Evolutionary conservation across 2,113 vertebrate genomes (phyloP), one percentile per base, ranked within the genome.

Genomic region (Melanotaenia duboulayi): DNA sequence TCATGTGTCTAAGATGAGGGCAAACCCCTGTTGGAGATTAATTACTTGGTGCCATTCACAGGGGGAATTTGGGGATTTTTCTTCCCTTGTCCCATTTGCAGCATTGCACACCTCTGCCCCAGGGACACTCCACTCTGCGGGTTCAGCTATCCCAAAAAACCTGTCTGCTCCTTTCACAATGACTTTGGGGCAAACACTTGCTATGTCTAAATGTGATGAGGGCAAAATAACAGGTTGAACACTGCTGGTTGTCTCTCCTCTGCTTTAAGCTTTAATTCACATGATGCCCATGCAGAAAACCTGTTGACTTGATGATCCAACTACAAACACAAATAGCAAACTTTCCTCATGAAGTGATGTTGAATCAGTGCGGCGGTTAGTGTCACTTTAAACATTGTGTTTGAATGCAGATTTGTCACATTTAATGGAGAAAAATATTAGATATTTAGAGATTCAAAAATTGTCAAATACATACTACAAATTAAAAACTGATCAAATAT

Each of bases 61-160:
- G 35, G n/a, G 72, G 76, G 78, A 87, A 76, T 87, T 88, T 76
- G 79, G 89, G 83, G 81, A 80, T 88, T 87, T 87, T 91, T 85
- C 77, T 51, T n/a, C 78, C 78, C 73, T 64, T 76, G 64, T 91
- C 74, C 70, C 46, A 51, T 83, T 78, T 62, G 44, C 65, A 12
- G 66, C 75, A 85, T 65, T 70, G 69, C 80, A 82, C 72, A 79
- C 76, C 80, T 82, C 58, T 58, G 75, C 82, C 80, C 59, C 1
- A 23, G 62, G 81, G 84, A 83, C 28, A 4, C 44, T 67, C 0
- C 0, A 42, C 52, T 66, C 42, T 57, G 23, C 24, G 28, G 57
- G 54, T 49, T 58, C 56, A 76, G 23, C 7, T 7, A 40, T 65
- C 39, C 67, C 19, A 42, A 32, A 7, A 51, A 70, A 50, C 32